Conservation (phyloP, 2,888 invertebrate species). For the Conus canariensis region DNA sequence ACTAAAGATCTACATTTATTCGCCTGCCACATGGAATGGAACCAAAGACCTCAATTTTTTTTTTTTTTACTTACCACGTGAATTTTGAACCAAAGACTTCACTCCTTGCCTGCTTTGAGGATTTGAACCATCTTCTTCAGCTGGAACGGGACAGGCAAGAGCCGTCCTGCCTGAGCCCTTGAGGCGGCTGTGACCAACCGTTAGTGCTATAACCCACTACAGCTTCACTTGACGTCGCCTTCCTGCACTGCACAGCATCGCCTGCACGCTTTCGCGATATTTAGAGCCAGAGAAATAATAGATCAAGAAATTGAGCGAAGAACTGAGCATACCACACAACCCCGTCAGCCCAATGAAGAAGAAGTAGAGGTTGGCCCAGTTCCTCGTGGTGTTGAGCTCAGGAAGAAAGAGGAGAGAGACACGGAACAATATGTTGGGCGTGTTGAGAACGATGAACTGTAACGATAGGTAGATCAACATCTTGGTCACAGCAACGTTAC, state of each 20-base stretch:
- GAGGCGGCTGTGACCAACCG: no score
- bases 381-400: background rate
- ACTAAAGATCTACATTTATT: no score
- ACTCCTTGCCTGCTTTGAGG: no score
- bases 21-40: no score
- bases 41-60: no score
- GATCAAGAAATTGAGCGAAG: conserved; percentile 25
- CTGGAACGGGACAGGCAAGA: no score
- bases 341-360: background rate
- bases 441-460: conserved; percentile 17
- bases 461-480: conserved; percentile 35
- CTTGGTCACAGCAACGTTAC: conserved; percentile 25
- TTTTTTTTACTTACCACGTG: no score
- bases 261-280: background rate
- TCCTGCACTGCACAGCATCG: background rate
- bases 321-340: background rate
- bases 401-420: background rate
- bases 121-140: no score
- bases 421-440: conserved; percentile 16
- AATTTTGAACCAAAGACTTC: no score
- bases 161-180: no score
- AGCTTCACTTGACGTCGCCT: background rate
- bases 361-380: conserved; percentile 11
- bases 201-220: no score
- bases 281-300: conserved; percentile 6